Conservation (phyloP, 2,797 vertebrate species). For the Xyrichtys novacula region DNA sequence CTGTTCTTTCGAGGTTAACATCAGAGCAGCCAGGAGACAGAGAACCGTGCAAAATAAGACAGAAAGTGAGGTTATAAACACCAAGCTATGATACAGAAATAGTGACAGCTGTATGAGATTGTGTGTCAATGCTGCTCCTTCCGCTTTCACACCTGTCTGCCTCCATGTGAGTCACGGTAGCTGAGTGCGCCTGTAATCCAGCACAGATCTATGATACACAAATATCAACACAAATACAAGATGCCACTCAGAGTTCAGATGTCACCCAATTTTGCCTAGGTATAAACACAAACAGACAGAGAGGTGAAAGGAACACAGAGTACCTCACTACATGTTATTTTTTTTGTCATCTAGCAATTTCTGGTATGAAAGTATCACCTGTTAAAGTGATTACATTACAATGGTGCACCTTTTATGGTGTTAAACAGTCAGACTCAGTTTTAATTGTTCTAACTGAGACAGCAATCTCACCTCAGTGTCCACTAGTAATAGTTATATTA, state of each 20-base stretch:
- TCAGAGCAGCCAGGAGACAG: neutral
- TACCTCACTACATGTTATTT: neutral
- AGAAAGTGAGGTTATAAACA: constrained; percentile 16
- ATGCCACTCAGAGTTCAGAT: constrained; percentile 19
- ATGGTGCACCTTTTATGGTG: no score
- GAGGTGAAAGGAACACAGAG: no score
- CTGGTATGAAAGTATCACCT: no score
- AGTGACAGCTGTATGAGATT: constrained; percentile 14
- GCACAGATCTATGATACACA: constrained; percentile 5
- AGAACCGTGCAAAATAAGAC: neutral
- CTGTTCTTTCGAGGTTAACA: neutral
- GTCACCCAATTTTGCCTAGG: constrained; percentile 4
- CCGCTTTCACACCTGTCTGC: constrained; percentile 40
- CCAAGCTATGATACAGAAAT: constrained; percentile 16
- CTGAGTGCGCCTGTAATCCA: constrained; percentile 30
- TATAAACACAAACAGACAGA: constrained; percentile 17
- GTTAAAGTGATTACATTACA: no score
- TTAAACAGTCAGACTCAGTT: no score
- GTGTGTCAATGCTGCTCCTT: constrained; percentile 37
- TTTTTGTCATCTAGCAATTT: no score
- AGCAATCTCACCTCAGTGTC: no score
- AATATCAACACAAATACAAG: constrained; percentile 20
- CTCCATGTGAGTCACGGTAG: constrained; percentile 10
- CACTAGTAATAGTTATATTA: no score
- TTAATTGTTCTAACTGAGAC: no score